Percentiles rank a stretch among this genome's conserved stretches.
Evolutionary conservation across 2,888 invertebrate genomes (phyloP).

Genomic region (Tineola bisselliella): DNA sequence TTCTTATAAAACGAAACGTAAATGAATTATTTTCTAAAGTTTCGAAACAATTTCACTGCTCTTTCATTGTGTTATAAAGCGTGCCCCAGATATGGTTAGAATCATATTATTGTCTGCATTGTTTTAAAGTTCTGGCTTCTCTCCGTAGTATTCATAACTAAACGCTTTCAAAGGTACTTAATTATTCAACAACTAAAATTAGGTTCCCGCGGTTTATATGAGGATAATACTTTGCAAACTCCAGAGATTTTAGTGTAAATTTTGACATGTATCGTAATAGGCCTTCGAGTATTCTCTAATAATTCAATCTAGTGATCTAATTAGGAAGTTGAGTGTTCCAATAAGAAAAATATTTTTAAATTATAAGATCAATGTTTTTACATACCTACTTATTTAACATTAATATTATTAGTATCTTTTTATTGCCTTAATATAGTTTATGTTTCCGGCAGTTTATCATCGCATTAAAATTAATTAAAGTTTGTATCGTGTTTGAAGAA

Average conservation of each 20-base stretch:
- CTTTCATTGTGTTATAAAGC: background rate
- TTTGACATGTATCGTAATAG: too few relatives aligned
- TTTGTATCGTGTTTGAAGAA: background rate
- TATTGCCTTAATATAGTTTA: background rate
- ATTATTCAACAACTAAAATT: background rate
- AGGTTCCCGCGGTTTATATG: background rate
- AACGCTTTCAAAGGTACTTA: background rate
- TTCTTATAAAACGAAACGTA: too few relatives aligned
- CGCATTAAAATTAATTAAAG: background rate
- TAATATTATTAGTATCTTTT: background rate
- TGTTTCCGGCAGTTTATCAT: background rate
- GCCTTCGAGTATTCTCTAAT: too few relatives aligned
- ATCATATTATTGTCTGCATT: background rate
- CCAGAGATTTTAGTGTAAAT: background rate
- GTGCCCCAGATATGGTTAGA: conserved; percentile 9
- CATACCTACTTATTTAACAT: background rate
- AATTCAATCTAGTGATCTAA: too few relatives aligned
- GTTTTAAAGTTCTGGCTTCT: conserved; percentile 3
- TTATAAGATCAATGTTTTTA: background rate
- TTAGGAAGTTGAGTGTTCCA: too few relatives aligned
- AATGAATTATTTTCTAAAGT: background rate
- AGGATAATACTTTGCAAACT: background rate
- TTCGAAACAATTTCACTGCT: background rate
- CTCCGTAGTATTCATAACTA: background rate
- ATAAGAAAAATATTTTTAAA: too few relatives aligned